Evolutionary conservation across 2,113 vertebrate genomes (phyloP).

Genomic region (Macrotis lagotis): DNA sequence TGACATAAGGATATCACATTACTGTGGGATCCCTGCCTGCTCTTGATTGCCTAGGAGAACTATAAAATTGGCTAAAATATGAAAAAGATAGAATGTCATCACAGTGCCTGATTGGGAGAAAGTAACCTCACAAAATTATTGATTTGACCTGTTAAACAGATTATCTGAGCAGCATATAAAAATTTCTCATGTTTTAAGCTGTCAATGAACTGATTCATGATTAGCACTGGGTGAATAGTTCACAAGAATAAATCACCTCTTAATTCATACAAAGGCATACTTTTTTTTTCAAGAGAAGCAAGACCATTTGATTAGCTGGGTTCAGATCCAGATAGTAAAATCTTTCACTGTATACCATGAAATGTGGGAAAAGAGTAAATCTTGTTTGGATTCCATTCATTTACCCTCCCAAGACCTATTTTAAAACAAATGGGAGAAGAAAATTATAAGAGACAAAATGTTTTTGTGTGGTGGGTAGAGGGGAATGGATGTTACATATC

Average conservation of each 20-base stretch:
- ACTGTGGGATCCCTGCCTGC: not conserved
- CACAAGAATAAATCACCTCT: conserved; percentile 79
- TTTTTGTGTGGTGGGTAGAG: not conserved
- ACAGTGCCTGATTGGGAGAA: conserved; percentile 57
- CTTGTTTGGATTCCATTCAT: conserved; percentile 40
- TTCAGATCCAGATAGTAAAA: conserved; percentile 79
- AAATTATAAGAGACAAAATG: conserved; percentile 20
- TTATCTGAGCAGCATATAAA: conserved; percentile 76
- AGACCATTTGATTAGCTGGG: conserved; percentile 78
- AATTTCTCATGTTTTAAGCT: conserved; percentile 77
- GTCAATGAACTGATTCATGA: conserved; percentile 81
- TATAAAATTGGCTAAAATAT: conserved; percentile 51
- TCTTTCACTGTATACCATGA: conserved; percentile 75
- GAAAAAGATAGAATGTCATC: conserved; percentile 33
- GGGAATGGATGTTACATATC: conserved; percentile 10
- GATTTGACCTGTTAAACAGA: conserved; percentile 73
- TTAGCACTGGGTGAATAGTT: conserved; percentile 83
- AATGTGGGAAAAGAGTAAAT: conserved; percentile 69
- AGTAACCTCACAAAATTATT: conserved; percentile 66
- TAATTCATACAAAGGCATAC: conserved; percentile 74
- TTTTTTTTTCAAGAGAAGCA: conserved; percentile 63
- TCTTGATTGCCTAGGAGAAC: conserved; percentile 63
- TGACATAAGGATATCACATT: conserved; percentile 63
- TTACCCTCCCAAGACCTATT: conserved; percentile 12
- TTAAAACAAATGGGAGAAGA: conserved; percentile 54